Conservation (phyloP, 2,888 invertebrate species). For the Conus canariensis region DNA sequence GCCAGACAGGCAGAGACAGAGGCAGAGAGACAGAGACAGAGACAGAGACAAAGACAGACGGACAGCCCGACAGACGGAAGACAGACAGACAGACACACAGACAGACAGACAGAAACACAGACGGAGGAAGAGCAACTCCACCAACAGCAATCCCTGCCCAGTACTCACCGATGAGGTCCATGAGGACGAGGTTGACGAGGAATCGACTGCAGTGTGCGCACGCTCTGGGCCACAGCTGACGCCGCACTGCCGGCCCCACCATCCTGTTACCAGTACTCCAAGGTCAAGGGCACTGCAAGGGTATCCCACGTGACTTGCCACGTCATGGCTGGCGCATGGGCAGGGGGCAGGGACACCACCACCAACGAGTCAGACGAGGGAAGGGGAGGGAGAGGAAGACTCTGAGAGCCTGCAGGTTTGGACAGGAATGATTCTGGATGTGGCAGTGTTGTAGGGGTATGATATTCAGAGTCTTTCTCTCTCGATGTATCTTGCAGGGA, state of each 20-base stretch:
- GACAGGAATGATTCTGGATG: too few relatives aligned
- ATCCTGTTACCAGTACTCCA: constrained; percentile 21
- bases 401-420: too few relatives aligned
- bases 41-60: background rate
- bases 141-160: background rate
- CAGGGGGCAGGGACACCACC: background rate
- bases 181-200: background rate
- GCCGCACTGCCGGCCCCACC: background rate
- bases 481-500: too few relatives aligned
- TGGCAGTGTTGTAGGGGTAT: too few relatives aligned
- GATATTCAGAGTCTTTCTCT: too few relatives aligned
- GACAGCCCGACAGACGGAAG: too few relatives aligned
- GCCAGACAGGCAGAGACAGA: background rate
- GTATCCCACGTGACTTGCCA: background rate
- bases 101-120: background rate
- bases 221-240: background rate
- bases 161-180: background rate
- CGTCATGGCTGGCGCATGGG: background rate
- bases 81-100: background rate
- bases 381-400: too few relatives aligned
- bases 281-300: constrained; percentile 8
- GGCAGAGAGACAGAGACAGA: background rate
- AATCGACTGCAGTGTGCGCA: background rate
- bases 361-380: too few relatives aligned
- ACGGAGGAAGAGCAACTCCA: background rate